Percentiles rank a stretch among this genome's conserved stretches.
These are phyloP conservation scores for Rhea americana DNA, from an alignment of 2,113 vertebrate genomes.

Conservation along the genomic window DNA sequence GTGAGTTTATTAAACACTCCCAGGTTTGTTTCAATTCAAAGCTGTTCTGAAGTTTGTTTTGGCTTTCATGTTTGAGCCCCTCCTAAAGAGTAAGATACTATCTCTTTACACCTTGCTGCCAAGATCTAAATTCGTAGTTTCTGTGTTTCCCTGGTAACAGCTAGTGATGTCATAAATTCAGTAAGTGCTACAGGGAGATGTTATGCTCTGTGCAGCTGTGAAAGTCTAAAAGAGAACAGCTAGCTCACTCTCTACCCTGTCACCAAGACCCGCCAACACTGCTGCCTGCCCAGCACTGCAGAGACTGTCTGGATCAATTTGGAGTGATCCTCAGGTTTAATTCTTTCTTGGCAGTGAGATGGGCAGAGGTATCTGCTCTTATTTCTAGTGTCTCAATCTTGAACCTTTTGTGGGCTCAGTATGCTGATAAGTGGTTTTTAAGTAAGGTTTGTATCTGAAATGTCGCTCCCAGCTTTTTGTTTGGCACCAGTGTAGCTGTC, in stretches of 20 bases:
- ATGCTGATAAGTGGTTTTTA: background rate
- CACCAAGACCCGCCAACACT: background rate
- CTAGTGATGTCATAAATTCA: slow-evolving; percentile 15
- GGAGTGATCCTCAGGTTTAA: background rate
- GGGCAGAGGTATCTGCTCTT: background rate
- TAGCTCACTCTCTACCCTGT: background rate
- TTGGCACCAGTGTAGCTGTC: background rate
- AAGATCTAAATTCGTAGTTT: slow-evolving; percentile 31
- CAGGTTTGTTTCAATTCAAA: background rate
- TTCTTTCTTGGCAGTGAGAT: background rate
- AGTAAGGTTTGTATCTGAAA: background rate
- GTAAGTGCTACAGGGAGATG: slow-evolving; percentile 17
- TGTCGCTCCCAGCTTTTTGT: background rate
- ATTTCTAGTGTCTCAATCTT: background rate
- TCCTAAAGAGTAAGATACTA: slow-evolving; percentile 26
- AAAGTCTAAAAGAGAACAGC: slow-evolving; percentile 29
- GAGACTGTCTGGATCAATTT: background rate
- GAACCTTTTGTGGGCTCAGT: background rate
- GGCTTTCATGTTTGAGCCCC: background rate
- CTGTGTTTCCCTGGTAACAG: slow-evolving; percentile 57
- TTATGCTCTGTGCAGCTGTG: background rate
- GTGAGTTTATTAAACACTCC: background rate
- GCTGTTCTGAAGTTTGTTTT: background rate
- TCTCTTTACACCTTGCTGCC: slow-evolving; percentile 14
- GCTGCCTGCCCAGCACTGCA: background rate